Evolutionary conservation across 2,113 vertebrate genomes (phyloP), one percentile per base, ranked within the genome.

Genomic region (Struthio camelus): DNA sequence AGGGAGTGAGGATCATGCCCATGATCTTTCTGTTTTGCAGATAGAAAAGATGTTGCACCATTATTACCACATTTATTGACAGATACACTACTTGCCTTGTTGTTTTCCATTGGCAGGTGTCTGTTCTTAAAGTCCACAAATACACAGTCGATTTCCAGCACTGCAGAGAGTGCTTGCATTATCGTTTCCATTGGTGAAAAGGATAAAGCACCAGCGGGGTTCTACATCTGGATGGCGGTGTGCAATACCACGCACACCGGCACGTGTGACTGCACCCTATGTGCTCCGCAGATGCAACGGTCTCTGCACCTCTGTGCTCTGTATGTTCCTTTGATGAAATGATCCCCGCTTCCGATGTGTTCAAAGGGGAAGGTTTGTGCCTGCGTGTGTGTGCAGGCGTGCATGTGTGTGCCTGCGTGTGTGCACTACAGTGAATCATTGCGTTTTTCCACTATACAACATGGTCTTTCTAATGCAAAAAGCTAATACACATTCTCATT

Each of bases 141-240:
- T 6, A 22, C 40, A 62, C 10, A 59, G 7, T 20, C 1, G 1
- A 0, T 0, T 44, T 56, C 36, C 50, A 75, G 27, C 7, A 0
- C 0, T 13, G 7, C 30, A 56, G 36, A 66, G 53, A 40, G 40
- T 1, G 2, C 0, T 0, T 14, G 7, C 0, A 0, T 51, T 59
- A 3, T 6, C 5, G 10, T 79, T 89, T 71, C 27, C 90, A 10
- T 10, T 38, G 73, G 10, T 44, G 32, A 42, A 7, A 24, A 28
- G 72, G 27, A 20, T 84, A 67, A 84, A 13, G 24, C 56, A 51
- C 19, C 0, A 2, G 15, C 6, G 44, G 1, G 1, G 19, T 94
- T 61, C 32, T n/a, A 62, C 40, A 46, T 24, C 28, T 34, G 46
- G 17, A 24, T 13, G 76, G 22, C 34, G n/a, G 44, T 40, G 17